phyloP scores from a whole-genome alignment of 30 jellyfish, hydroid and myxozoan species.

The Aurelia coerulea region DNA sequence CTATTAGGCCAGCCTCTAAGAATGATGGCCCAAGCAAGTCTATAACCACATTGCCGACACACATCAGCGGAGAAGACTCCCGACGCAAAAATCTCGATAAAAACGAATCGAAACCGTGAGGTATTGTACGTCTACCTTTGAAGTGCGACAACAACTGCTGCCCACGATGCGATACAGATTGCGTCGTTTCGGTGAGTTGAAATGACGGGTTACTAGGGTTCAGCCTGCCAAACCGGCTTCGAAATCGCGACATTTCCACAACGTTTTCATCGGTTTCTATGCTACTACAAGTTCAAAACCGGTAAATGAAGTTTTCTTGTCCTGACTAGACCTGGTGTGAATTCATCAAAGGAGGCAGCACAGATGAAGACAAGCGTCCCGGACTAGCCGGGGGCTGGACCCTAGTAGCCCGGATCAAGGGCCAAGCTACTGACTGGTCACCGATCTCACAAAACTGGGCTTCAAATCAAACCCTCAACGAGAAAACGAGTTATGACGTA shows the following conservation, averaged over 20 bases:
- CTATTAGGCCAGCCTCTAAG: too few species aligned
- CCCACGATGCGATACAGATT: too few species aligned
- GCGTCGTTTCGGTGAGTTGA: too few species aligned
- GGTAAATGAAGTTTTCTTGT: constrained; percentile 23
- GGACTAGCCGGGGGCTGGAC: constrained; percentile 99
- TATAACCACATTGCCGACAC: too few species aligned
- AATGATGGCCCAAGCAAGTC: too few species aligned
- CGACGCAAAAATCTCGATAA: too few species aligned
- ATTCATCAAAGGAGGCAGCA: constrained; percentile 88
- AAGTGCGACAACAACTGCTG: too few species aligned
- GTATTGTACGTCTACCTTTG: too few species aligned
- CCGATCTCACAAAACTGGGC: constrained; percentile 98
- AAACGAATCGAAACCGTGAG: too few species aligned
- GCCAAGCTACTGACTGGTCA: constrained; percentile 98
- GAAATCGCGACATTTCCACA: constrained; percentile 1
- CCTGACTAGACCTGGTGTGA: constrained; percentile 97
- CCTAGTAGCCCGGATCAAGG: constrained; percentile 99
- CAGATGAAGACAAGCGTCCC: constrained; percentile 89
- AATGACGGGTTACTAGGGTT: constrained; percentile 93
- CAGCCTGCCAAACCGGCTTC: constrained; percentile 57
- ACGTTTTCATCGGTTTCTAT: too few species aligned
- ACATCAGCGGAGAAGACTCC: too few species aligned
- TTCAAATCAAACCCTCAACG: constrained; percentile 80
- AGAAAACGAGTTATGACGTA: constrained; percentile 80
- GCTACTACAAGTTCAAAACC: neutral